A percentile compares a stretch with the other conserved stretches of the same genome.
Evolutionary conservation across 2,113 vertebrate genomes (phyloP).

Genomic region (Candoia aspera): DNA sequence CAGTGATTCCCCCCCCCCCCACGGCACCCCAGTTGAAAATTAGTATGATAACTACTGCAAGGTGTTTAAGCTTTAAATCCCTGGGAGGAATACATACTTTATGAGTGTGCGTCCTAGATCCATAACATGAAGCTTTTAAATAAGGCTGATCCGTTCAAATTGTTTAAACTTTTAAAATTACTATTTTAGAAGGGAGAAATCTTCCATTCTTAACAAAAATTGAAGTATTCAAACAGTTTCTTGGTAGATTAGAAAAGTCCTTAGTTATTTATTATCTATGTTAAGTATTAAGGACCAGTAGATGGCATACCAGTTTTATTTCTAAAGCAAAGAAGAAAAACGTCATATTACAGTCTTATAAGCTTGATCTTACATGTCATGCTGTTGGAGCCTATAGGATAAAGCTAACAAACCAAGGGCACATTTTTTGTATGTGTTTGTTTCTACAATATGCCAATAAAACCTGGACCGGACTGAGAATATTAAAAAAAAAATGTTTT

Average conservation of each 20-base stretch:
- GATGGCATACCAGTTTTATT: conserved; percentile 31
- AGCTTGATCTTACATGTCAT: not conserved
- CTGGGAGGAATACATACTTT: not conserved
- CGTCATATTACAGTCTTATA: not conserved
- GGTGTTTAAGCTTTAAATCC: not conserved
- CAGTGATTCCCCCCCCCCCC: not conserved
- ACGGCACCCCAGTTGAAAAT: too few species aligned
- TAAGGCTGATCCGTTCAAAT: not conserved
- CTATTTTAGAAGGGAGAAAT: not conserved
- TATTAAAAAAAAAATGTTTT: not conserved
- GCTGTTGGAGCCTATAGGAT: not conserved
- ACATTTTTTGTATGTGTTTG: not conserved
- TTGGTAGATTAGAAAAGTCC: not conserved
- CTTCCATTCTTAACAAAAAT: not conserved
- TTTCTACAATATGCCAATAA: not conserved
- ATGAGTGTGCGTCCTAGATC: not conserved
- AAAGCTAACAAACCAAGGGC: not conserved
- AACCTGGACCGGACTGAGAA: not conserved
- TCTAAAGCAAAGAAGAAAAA: not conserved
- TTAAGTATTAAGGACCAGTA: conserved; percentile 1
- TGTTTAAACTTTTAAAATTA: not conserved
- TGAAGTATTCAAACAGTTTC: not conserved
- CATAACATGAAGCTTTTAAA: not conserved
- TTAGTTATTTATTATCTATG: not conserved
- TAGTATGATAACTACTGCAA: not conserved